Evolutionary conservation across 1,140 invertebrate species (phyloP), one percentile per base, ranked within the genome.

Genomic region (Brachionus plicatilis): DNA sequence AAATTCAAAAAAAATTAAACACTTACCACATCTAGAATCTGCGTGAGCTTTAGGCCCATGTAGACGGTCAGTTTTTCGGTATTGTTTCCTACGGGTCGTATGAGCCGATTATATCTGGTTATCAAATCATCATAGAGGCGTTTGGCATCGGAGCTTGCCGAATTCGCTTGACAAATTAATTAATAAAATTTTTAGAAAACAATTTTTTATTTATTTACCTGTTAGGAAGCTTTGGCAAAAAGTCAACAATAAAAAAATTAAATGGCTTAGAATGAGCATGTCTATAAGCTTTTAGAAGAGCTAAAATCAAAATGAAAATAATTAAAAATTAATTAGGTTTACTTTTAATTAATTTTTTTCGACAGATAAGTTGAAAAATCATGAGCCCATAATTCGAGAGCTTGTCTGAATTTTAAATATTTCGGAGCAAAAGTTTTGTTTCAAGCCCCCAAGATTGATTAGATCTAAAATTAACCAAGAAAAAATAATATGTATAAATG

Each of bases 21-120:
- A 93, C 95, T 93, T 92, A 99, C 97, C 91, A 99, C 95, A 90
- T 97, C 98, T 90, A 99, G 99, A 85, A 99, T 93, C 91, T 99
- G 96, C 86, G 99, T 96, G 88, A 99, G 96, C 85, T 96, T 96
- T 76, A 99, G 92, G 85, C 95, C 96, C 90, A 99, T 99, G 88
- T 94, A 92, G 85, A 99, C 96, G 89, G 95, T 94, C 84, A 99
- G 95, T 89, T 96, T 97, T 90, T 97, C 94, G 86, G 95, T 97
- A 93, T 97, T 96, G 89, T 98, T 96, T 90, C 95, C 93, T 84
- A 99, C 97, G 45, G 98, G 98, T 87, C 98, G 93, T 89, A 99
- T 98, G 66, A 99, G 93, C 88, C 97, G 97, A 91, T 99, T 99
- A 92, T 99, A 99, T 85, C 96, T 96, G 87, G 95, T 93, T 33